Percentiles rank a stretch among this genome's conserved stretches.
These are phyloP conservation scores for Hydrochoerus hydrochaeris DNA, from an alignment of 2,113 vertebrate species.

Conservation along the genomic window DNA sequence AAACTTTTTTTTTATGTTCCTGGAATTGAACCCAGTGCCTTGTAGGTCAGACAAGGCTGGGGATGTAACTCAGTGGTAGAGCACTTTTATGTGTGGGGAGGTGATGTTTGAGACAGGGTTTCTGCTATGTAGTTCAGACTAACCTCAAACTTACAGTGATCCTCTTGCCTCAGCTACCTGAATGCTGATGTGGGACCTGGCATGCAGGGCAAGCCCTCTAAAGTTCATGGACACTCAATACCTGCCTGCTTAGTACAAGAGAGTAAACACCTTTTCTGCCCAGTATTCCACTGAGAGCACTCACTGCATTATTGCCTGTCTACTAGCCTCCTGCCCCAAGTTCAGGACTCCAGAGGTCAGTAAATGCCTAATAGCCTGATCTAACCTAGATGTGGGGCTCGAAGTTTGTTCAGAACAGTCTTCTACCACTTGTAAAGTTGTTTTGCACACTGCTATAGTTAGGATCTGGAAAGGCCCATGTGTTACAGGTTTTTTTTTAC, in stretches of 20 bases:
- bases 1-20: neutral
- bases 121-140: no score
- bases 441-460: neutral
- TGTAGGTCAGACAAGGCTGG: neutral
- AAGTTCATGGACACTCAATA: neutral
- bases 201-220: neutral
- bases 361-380: neutral
- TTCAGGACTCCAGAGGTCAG: neutral
- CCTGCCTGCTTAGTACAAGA: neutral
- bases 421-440: neutral
- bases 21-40: neutral
- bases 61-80: no score
- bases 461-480: neutral
- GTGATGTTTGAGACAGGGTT: no score
- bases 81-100: no score
- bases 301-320: neutral
- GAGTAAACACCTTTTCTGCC: neutral
- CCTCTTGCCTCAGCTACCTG: no score
- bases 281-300: neutral
- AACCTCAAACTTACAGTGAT: no score
- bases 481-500: neutral
- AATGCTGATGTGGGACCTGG: neutral
- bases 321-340: neutral
- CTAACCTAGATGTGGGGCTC: neutral
- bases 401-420: neutral